phyloP scores from a whole-genome alignment of 2,888 invertebrate species.

The Agrochola lota region DNA sequence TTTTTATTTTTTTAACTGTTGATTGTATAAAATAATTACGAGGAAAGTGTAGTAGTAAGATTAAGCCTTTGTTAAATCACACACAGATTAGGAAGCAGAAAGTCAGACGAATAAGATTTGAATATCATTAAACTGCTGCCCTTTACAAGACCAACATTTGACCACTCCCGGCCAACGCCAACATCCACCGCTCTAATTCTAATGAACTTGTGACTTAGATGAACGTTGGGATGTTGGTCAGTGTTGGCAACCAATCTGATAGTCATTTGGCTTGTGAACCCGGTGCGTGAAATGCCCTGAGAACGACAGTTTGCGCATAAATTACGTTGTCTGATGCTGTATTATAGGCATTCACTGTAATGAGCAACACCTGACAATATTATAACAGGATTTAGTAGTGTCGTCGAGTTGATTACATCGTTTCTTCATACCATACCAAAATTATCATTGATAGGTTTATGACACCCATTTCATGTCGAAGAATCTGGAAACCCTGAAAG shows the following conservation, averaged over 20 bases:
- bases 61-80: background rate
- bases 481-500: background rate
- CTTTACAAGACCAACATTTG: constrained; percentile 30
- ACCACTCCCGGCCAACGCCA: background rate
- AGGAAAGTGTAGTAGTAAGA: background rate
- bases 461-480: background rate
- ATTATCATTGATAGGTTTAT: too few relatives aligned
- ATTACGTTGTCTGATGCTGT: constrained; percentile 37
- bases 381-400: background rate
- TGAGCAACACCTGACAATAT: background rate
- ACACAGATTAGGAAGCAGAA: constrained; percentile 7
- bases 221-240: constrained; percentile 25
- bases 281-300: constrained; percentile 63
- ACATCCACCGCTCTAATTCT: constrained; percentile 19
- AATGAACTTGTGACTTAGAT: constrained; percentile 7
- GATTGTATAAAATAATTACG: background rate
- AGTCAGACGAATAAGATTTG: constrained; percentile 14
- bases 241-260: constrained; percentile 47
- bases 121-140: constrained; percentile 41
- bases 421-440: background rate
- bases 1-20: too few relatives aligned
- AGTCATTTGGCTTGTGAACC: constrained; percentile 51
- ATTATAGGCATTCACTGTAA: constrained; percentile 24
- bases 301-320: constrained; percentile 56
- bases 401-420: background rate